Evolutionary conservation across 2,113 vertebrate species (phyloP), one percentile per base, ranked within the genome.

Genomic region (Sigmodon hispidus): DNA sequence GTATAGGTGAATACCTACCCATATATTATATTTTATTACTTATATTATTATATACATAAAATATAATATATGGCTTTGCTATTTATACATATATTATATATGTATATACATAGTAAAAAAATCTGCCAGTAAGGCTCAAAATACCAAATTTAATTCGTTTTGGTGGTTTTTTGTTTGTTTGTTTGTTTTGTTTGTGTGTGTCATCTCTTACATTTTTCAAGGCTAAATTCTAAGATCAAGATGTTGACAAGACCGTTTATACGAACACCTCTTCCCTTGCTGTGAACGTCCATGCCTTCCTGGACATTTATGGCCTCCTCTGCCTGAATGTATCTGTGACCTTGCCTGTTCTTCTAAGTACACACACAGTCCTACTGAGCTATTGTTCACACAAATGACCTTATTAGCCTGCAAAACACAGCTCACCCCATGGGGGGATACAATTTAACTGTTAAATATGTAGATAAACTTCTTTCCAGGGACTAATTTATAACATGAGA

Each of bases 401-500:
- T 55, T 6, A 34, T 52, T 57, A 43, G 31, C 26, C 45, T 83
- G 67, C 31, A 50, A 17, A 19, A 50, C 13, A 29, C 24, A 67
- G 22, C 63, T n/a, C 1, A 48, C 19, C 1, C 43, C 52, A 67
- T 31, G 81, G 7, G 12, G 87, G 67, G 9, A 57, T 29, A 90
- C 3, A 89, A 57, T 36, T 34, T 55, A 63, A 67, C 57, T 83
- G 29, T 89, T 84, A 73, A 72, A 92, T 31, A 29, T 90, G n/a
- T 72, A 83, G 0, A 75, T 48, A 17, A 55, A 43, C 16, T 59
- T 92, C 77, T 45, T 81, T 77, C 40, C 57, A 87, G 79, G 72
- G 24, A 88, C 45, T 90, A 90, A 86, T 85, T 89, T 90, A 89
- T 95, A 52, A 21, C 65, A 13, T 76, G 69, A 75, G 69, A 87